phyloP scores from a whole-genome alignment of 2,797 vertebrate genomes.

The Basileuterus tristriatus region DNA sequence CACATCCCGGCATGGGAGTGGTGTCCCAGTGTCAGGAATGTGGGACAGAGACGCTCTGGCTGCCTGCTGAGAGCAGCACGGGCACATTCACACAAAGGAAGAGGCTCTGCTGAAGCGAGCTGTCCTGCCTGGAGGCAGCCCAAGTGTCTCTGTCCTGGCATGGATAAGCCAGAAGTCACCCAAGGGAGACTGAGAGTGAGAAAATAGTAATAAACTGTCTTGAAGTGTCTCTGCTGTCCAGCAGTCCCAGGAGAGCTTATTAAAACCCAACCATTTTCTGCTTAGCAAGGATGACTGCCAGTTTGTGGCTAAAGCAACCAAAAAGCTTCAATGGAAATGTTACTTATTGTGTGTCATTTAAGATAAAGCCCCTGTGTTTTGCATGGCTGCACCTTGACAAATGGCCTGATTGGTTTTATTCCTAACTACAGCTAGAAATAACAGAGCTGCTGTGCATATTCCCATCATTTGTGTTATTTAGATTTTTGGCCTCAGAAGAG shows the following conservation, averaged over 20 bases:
- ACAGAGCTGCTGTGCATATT: neutral
- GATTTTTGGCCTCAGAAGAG: neutral
- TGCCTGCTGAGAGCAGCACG: conserved; percentile 51
- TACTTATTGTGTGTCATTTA: conserved; percentile 15
- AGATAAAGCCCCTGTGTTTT: neutral
- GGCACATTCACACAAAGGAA: neutral
- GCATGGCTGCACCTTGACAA: conserved; percentile 31
- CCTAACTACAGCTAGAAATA: conserved; percentile 13
- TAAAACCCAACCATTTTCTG: neutral
- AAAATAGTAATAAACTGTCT: conserved; percentile 18
- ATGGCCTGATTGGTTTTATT: neutral
- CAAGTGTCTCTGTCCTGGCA: conserved; percentile 3
- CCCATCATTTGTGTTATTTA: neutral
- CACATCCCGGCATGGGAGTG: conserved; percentile 49
- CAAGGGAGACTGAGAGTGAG: conserved; percentile 19
- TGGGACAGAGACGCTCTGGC: conserved; percentile 26
- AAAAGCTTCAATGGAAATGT: neutral
- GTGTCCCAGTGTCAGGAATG: conserved; percentile 62
- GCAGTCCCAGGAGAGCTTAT: neutral
- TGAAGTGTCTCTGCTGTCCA: neutral
- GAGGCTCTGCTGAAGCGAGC: conserved; percentile 21
- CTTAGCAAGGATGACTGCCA: neutral
- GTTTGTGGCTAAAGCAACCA: neutral
- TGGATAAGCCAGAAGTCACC: conserved; percentile 13
- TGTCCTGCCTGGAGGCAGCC: conserved; percentile 41